phyloP scores from a whole-genome alignment of 2,113 vertebrate genomes.

The Brachionichthys hirsutus region DNA sequence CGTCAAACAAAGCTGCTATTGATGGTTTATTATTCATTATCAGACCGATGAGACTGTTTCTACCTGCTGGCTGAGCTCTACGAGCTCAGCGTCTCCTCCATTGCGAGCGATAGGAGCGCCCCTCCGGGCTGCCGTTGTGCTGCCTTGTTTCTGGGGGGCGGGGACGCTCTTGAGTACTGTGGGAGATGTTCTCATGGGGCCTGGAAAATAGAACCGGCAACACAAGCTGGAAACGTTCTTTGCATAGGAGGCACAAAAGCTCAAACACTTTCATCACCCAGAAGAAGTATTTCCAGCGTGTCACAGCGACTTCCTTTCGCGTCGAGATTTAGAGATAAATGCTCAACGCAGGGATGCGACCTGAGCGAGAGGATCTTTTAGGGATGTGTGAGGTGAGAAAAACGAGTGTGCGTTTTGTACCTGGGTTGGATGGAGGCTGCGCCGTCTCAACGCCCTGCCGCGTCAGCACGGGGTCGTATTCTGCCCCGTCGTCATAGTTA shows the following conservation, averaged over 20 bases:
- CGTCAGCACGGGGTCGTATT: conserved; percentile 89
- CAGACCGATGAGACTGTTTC: background rate
- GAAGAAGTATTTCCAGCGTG: too few relatives aligned
- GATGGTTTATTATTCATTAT: background rate
- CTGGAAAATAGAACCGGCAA: conserved; percentile 71
- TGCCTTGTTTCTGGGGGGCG: conserved; percentile 77
- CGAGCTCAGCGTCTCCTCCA: conserved; percentile 81
- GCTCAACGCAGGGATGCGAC: conserved; percentile 74
- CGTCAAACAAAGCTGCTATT: too few relatives aligned
- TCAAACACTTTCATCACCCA: background rate
- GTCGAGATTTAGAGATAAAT: too few relatives aligned
- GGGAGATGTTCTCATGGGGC: conserved; percentile 90
- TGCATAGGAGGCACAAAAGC: background rate
- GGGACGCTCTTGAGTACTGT: conserved; percentile 86
- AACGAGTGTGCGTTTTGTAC: conserved; percentile 60
- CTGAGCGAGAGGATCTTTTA: conserved; percentile 86
- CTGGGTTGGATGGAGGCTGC: conserved; percentile 84
- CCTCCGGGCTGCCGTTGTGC: conserved; percentile 76
- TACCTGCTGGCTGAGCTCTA: conserved; percentile 95
- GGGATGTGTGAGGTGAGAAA: conserved; percentile 57
- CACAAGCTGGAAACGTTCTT: background rate
- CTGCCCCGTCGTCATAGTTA: conserved; percentile 96
- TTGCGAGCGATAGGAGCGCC: conserved; percentile 78
- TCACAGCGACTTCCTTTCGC: too few relatives aligned
- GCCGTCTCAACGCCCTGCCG: conserved; percentile 90